Evolutionary conservation across 2,113 vertebrate genomes (phyloP).

Genomic region (Chroicocephalus ridibundus): DNA sequence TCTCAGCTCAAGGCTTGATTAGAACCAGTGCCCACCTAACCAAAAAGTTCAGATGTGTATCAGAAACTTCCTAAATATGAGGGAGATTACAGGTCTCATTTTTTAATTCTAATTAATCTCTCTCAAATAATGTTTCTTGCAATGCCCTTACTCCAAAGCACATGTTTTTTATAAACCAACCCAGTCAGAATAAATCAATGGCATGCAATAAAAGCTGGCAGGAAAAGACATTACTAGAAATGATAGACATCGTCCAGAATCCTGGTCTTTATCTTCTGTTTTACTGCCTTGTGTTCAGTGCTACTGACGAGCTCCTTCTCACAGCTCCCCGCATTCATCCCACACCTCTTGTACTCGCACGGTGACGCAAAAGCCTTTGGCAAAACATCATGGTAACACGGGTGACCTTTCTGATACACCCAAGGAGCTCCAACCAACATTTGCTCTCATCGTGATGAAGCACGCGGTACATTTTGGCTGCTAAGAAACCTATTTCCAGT

Average conservation of each 20-base stretch:
- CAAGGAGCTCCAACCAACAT: neutral
- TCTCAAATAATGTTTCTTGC: neutral
- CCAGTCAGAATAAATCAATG: neutral
- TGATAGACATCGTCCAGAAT: neutral
- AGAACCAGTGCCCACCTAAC: neutral
- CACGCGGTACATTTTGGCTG: fast-evolving
- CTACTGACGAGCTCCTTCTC: neutral
- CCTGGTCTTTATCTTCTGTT: neutral
- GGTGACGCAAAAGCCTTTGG: neutral
- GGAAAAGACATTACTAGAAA: neutral
- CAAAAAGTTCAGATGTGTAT: neutral
- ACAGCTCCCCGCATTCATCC: neutral
- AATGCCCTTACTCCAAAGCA: neutral
- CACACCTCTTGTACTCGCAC: neutral
- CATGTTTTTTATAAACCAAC: neutral
- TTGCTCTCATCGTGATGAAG: neutral
- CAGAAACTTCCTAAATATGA: neutral
- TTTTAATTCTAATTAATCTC: neutral
- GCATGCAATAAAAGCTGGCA: neutral
- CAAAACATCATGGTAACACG: neutral
- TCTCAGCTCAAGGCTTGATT: neutral
- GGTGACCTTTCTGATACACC: neutral
- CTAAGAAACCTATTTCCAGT: neutral
- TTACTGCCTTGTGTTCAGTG: neutral
- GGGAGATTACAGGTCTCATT: neutral